Base-by-base conservation (phyloP, 2,797 vertebrate genomes). In the Enteromius unitaeniatus region DNA sequence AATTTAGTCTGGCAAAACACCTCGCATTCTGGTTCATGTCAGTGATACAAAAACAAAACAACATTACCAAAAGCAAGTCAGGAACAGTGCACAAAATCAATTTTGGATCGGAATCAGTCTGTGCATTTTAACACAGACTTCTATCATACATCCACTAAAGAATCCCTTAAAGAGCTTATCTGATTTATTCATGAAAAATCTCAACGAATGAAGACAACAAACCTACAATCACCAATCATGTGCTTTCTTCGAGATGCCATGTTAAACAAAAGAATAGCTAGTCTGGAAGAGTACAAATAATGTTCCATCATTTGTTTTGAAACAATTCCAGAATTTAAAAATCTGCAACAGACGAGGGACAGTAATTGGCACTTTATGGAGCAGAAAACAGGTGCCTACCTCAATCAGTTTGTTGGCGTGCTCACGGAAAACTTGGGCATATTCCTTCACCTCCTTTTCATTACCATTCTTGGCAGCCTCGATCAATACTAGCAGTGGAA, bases 381-480 rank as follows among this genome's bases (percentile, higher is more conserved):
- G n/a, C 47, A 81, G 70, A 68, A 84, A 67, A 88, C 86, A 80
- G 86, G 81, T 75, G 85, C 86, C 85, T 76, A 99, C 98, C 97
- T 99, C 98, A 84, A 99, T 98, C 86, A 99, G 91, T 91, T 99
- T 99, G 95, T 98, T 99, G 93, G 98, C 98, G 72, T 99, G 98
- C 88, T 99, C 98, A 79, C 97, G 97, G 89, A 99, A 99, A 93
- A 99, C 98, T 91, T 99, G 98, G 51, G 98, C 98, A 87, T 99
- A 99, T 87, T 99, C 98, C 93, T 99, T 99, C 86, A 99, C 98
- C 96, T 99, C 98, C 91, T 99, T 99, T 90, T 99, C 98, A 31
- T 99, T 99, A 88, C 98, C 98, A 85, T 99, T 99, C 94, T 99
- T 99, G 91, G 98, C 98, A 86, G 98, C 98, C 95, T 99, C 98